Evolutionary conservation across 1,140 invertebrate species (phyloP).

Genomic region (Sarcophaga bullata): DNA sequence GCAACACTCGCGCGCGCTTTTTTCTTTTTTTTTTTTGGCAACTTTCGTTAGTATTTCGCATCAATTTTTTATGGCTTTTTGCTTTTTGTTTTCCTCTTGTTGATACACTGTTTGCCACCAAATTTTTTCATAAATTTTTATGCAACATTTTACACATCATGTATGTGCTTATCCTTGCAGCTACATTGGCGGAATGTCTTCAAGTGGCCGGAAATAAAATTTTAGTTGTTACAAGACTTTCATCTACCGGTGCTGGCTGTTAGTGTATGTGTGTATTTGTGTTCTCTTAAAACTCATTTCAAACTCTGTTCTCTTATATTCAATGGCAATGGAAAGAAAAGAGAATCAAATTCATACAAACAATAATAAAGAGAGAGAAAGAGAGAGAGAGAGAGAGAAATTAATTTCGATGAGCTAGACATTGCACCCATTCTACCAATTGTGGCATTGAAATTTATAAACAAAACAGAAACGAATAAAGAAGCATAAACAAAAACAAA

Average conservation of each 20-base stretch:
- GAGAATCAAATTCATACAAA: not conserved
- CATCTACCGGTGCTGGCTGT: slow-evolving; percentile 25
- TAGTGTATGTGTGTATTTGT: not conserved
- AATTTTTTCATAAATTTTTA: not conserved
- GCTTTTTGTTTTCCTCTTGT: not conserved
- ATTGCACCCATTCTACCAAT: slow-evolving; percentile 34
- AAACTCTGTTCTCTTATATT: not conserved
- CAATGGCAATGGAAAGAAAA: not conserved
- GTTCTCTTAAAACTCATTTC: not conserved
- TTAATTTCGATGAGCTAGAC: not conserved
- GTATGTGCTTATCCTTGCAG: slow-evolving; percentile 45
- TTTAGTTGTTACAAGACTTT: slow-evolving; percentile 22
- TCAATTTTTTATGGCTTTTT: slow-evolving; percentile 7
- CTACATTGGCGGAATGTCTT: slow-evolving; percentile 46
- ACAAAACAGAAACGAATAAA: slow-evolving; percentile 43
- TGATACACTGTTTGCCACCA: too few relatives aligned
- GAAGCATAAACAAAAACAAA: slow-evolving; percentile 43
- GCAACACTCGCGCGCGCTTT: slow-evolving; percentile 32
- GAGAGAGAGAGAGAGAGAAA: not conserved
- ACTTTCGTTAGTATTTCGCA: slow-evolving; percentile 18
- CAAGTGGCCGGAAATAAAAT: slow-evolving; percentile 42
- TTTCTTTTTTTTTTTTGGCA: not conserved
- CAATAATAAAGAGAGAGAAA: not conserved
- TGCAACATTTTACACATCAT: not conserved
- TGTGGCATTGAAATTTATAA: slow-evolving; percentile 18